These are phyloP conservation scores for Lithophane ornitopus DNA, from an alignment of 2,888 invertebrate species.

Conservation along the genomic window DNA sequence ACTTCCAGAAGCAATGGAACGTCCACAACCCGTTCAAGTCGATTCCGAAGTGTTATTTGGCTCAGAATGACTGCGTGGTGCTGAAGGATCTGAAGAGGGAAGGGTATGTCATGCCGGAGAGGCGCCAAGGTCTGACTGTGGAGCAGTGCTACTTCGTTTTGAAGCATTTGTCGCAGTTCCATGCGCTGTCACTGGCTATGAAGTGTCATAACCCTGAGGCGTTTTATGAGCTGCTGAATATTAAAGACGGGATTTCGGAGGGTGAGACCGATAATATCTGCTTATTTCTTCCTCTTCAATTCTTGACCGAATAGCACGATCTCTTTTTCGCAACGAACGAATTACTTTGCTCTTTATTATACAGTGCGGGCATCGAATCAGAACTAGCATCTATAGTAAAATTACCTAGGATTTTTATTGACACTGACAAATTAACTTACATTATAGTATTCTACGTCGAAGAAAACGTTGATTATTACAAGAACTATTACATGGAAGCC, in stretches of 20 bases:
- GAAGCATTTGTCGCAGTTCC: slow-evolving; percentile 91
- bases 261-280: slow-evolving; percentile 68
- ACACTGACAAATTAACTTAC: background rate
- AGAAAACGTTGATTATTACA: slow-evolving; percentile 93
- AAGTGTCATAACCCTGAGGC: slow-evolving; percentile 90
- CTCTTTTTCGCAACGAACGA: too few relatives aligned
- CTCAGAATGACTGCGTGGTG: slow-evolving; percentile 90
- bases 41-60: slow-evolving; percentile 91
- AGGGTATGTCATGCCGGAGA: slow-evolving; percentile 92
- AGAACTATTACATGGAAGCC: slow-evolving; percentile 92
- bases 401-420: background rate
- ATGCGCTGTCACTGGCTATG: slow-evolving; percentile 92
- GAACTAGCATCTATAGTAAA: too few relatives aligned
- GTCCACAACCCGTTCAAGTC: slow-evolving; percentile 87
- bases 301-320: too few relatives aligned
- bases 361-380: too few relatives aligned
- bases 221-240: slow-evolving; percentile 88
- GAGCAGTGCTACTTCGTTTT: slow-evolving; percentile 91
- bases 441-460: slow-evolving; percentile 90
- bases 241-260: slow-evolving; percentile 87
- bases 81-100: slow-evolving; percentile 91
- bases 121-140: slow-evolving; percentile 91
- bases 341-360: too few relatives aligned
- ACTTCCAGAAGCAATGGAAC: slow-evolving; percentile 89
- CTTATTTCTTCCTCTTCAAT: too few relatives aligned